Percentiles rank a stretch among this genome's conserved stretches.
phyloP scores from a whole-genome alignment of 2,113 vertebrate species.

The Caranx ignobilis region DNA sequence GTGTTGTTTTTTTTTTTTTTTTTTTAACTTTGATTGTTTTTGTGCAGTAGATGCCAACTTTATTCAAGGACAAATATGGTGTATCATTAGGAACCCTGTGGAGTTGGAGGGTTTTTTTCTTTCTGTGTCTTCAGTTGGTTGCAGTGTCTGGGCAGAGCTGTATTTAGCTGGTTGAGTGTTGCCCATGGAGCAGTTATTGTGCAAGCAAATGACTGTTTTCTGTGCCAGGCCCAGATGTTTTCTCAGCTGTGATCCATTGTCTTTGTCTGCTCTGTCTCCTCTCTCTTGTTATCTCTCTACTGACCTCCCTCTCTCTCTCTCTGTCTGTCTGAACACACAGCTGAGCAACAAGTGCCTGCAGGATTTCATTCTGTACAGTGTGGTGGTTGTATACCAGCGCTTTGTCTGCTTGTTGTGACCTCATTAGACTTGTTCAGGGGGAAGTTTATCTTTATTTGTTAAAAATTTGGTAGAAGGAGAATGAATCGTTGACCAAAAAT shows the following conservation, averaged over 20 bases:
- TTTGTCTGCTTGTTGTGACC: conserved; percentile 1
- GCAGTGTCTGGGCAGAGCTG: conserved; percentile 21
- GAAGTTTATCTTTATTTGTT: background rate
- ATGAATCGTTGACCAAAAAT: background rate
- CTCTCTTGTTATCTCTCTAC: background rate
- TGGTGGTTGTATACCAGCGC: background rate
- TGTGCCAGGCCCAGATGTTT: conserved; percentile 64
- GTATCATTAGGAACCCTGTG: conserved; percentile 8
- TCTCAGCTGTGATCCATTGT: conserved; percentile 52
- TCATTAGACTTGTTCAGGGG: conserved; percentile 1
- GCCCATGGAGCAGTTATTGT: conserved; percentile 53
- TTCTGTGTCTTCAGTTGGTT: conserved; percentile 29
- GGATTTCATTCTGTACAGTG: conserved; percentile 21
- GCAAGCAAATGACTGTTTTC: conserved; percentile 54
- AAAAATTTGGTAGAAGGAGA: background rate
- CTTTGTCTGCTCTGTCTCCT: conserved; percentile 27
- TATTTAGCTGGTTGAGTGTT: conserved; percentile 52
- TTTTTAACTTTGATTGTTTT: conserved; percentile 51
- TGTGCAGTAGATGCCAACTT: conserved; percentile 18
- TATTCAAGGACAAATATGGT: conserved; percentile 26
- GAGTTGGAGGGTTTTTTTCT: background rate
- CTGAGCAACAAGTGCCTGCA: conserved; percentile 55
- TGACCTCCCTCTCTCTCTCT: background rate
- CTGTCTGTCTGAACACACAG: conserved; percentile 13
- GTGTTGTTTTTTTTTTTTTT: background rate